A percentile compares a stretch with the other conserved stretches of the same genome.
These are phyloP conservation scores for Thumatha senex DNA, from an alignment of 2,888 invertebrate species.

Conservation along the genomic window DNA sequence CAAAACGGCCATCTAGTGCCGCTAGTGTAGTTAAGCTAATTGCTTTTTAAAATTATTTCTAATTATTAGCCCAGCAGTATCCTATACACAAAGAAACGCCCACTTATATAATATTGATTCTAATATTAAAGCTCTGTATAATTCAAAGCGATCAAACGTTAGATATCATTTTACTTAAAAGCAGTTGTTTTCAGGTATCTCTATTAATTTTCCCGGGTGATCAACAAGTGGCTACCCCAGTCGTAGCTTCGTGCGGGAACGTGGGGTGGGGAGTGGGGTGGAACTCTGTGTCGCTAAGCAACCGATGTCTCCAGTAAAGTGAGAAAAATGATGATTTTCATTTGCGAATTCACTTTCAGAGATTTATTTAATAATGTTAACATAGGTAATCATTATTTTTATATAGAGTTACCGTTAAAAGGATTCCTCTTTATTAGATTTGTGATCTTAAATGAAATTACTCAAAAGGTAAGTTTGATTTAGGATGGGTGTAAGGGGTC, in stretches of 20 bases:
- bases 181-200: slow-evolving; percentile 27
- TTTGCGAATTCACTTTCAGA: neutral
- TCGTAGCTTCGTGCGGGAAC: slow-evolving; percentile 27
- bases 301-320: slow-evolving; percentile 31
- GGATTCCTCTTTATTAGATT: too few species aligned
- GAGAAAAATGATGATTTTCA: neutral
- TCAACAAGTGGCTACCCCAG: slow-evolving; percentile 51
- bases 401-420: too few species aligned
- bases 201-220: slow-evolving; percentile 38
- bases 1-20: too few species aligned
- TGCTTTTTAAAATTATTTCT: too few species aligned
- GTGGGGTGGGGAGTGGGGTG: slow-evolving; percentile 6
- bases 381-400: too few species aligned
- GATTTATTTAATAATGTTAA: too few species aligned
- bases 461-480: too few species aligned
- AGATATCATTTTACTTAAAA: slow-evolving; percentile 12
- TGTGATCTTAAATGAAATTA: too few species aligned
- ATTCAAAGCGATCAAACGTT: slow-evolving; percentile 9
- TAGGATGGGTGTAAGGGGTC: too few species aligned
- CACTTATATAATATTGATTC: slow-evolving; percentile 14
- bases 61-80: too few species aligned
- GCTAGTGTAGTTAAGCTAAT: too few species aligned
- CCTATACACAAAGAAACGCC: neutral
- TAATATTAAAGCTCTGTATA: slow-evolving; percentile 16
- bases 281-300: slow-evolving; percentile 37